A percentile compares a stretch with the other conserved stretches of the same genome.
Conservation (phyloP, 1,140 invertebrate species). For the Tribolium castaneum region DNA sequence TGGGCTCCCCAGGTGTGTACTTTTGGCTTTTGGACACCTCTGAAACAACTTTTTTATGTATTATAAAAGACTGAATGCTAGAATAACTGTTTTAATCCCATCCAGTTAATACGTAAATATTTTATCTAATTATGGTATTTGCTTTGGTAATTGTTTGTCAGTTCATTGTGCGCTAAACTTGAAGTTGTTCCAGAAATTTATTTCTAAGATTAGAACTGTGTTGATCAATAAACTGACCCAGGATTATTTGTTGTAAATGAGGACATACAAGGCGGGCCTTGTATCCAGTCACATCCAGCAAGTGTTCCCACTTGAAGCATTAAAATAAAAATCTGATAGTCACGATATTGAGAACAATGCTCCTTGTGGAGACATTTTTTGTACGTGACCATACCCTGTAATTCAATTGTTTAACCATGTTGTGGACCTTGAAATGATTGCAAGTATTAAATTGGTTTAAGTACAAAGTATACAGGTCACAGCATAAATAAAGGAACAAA, state of each 20-base stretch:
- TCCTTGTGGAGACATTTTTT: neutral
- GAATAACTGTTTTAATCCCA: neutral
- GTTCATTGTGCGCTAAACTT: neutral
- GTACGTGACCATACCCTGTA: neutral
- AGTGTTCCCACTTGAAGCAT: neutral
- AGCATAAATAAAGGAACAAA: neutral
- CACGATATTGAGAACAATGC: neutral
- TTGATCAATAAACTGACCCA: too few relatives aligned
- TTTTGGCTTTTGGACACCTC: too few relatives aligned
- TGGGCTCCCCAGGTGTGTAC: too few relatives aligned
- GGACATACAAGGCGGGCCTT: neutral
- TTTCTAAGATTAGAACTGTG: neutral
- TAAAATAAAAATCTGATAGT: neutral
- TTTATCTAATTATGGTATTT: neutral
- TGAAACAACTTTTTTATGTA: neutral
- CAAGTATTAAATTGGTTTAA: neutral
- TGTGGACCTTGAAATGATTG: constrained; percentile 10
- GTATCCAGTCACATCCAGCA: neutral
- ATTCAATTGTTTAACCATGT: neutral
- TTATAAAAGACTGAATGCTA: neutral
- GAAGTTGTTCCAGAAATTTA: constrained; percentile 9
- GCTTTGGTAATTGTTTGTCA: neutral
- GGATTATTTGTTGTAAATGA: neutral
- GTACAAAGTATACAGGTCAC: neutral
- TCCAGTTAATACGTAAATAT: constrained; percentile 1